Base-by-base conservation (phyloP, 2,888 invertebrate genomes). In the Nomada goodeniana region DNA sequence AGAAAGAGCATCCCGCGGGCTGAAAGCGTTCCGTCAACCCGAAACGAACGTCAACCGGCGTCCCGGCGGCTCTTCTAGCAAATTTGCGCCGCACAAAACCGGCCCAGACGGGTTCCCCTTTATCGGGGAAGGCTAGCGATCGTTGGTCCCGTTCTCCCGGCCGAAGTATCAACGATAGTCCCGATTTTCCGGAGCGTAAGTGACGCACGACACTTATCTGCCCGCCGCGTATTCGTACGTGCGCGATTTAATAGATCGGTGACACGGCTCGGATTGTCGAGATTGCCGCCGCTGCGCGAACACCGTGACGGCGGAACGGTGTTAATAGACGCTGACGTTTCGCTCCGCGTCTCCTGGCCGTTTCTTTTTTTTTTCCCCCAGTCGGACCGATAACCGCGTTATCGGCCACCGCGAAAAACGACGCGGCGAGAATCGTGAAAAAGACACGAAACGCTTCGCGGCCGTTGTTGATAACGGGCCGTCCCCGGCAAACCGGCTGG, bases 241-340 rank as follows among this genome's bases (percentile, higher is more conserved):
- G 83, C 77, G 88, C 86, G 85, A 89, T 89, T 89, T 83, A 85
- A 86, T 86, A 82, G 79, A 84, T 89, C 86, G 86, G 76, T 88
- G 84, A 82, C 88, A 87, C 83, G 79, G 76, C 36, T 87, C 86
- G 80, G 82, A 80, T 87, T 80, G 87, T 87, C 83, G 85, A 82
- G 23, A 23, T 15, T 79, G 72, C 23, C 68, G 80, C 81, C 77
- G 79, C 75, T 65, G 67, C 69, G 50, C 74, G 63, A 53, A 55
- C 68, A 64, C 69, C 72, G 67, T 60, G 59, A 36, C 80, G 47
- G 52, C 60, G 29, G 67, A 65, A 78, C 77, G 83, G 83, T 71
- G 77, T 82, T 82, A 83, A 83, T 83, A 82, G 71, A 71, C 61
- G 29, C 29, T 74, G 63, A 76, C 82, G 68, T 72, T 70, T 69